Percentiles rank a stretch among this genome's conserved stretches.
Evolutionary conservation across 2,113 vertebrate genomes (phyloP).

Genomic region (Morone chrysops): DNA sequence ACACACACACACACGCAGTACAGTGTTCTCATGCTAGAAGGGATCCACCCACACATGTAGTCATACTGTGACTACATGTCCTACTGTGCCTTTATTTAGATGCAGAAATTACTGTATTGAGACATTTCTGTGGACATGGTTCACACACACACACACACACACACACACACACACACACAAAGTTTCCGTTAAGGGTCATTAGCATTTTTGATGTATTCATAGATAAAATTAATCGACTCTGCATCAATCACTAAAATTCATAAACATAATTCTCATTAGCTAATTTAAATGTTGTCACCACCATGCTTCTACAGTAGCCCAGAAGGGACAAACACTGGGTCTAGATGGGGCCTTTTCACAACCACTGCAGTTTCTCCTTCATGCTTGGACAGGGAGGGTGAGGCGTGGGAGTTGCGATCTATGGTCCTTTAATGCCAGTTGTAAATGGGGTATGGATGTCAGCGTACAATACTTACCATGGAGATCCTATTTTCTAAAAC

Average conservation of each 20-base stretch:
- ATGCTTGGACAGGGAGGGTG: no score
- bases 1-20: conserved; percentile 6
- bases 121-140: background rate
- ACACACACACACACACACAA: background rate
- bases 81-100: conserved; percentile 16
- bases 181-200: background rate
- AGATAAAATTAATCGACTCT: background rate
- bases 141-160: background rate
- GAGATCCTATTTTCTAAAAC: background rate
- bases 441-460: background rate
- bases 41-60: conserved; percentile 50
- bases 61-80: conserved; percentile 35
- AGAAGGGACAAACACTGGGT: no score
- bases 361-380: no score
- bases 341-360: no score
- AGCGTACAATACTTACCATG: background rate
- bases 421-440: background rate
- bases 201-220: background rate
- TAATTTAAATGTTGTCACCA: no score
- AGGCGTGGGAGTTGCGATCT: no score
- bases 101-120: conserved; percentile 18
- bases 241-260: background rate
- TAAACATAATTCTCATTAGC: no score
- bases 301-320: no score
- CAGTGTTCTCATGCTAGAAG: conserved; percentile 19